A percentile compares a stretch with the other conserved stretches of the same genome.
phyloP scores from a whole-genome alignment of 2,888 invertebrate genomes.

The Cheiracanthium punctorium region DNA sequence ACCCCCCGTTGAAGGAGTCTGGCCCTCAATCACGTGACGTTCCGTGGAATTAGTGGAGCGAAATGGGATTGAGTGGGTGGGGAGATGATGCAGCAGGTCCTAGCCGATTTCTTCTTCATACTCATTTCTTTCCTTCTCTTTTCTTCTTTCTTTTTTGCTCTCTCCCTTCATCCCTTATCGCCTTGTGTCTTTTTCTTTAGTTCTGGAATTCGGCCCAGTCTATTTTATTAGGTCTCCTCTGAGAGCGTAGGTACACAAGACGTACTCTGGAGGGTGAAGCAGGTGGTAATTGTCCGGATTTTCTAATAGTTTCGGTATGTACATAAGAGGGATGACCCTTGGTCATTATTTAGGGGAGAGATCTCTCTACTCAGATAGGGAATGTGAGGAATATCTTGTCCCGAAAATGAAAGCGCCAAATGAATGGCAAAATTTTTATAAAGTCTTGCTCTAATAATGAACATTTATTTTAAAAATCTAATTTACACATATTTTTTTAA shows the following conservation, averaged over 20 bases:
- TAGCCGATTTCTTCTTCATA: background rate
- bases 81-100: background rate
- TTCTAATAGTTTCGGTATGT: constrained; percentile 4
- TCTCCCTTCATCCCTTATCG: constrained; percentile 16
- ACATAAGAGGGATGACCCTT: background rate
- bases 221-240: constrained; percentile 45
- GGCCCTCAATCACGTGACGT: constrained; percentile 58
- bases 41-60: constrained; percentile 65
- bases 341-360: background rate
- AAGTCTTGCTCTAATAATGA: no score
- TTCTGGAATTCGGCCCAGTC: constrained; percentile 17
- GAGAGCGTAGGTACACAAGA: constrained; percentile 5
- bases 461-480: no score
- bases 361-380: background rate
- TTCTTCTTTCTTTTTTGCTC: constrained; percentile 26
- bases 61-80: constrained; percentile 64
- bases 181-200: background rate
- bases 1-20: background rate
- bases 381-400: no score
- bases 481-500: no score
- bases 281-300: background rate
- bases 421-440: no score
- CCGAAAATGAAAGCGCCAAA: no score
- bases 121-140: background rate
- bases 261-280: background rate